Evolutionary conservation across 2,113 vertebrate genomes (phyloP).

Genomic region (Grantiella picta): DNA sequence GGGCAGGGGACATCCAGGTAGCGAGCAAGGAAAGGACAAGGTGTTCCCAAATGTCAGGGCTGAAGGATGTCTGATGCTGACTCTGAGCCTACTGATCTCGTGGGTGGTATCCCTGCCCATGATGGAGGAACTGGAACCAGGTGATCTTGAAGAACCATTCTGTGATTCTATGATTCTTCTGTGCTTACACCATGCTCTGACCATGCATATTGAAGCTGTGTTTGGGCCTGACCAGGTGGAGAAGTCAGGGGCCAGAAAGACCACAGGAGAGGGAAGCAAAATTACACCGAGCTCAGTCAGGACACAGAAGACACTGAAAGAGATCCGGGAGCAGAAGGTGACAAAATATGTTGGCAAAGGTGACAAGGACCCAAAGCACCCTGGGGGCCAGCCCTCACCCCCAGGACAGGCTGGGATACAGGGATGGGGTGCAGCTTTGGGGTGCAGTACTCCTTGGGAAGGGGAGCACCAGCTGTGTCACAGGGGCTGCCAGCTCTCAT

Average conservation of each 20-base stretch:
- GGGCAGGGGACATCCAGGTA: background rate
- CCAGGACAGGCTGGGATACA: background rate
- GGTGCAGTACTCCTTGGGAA: background rate
- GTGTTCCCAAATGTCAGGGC: background rate
- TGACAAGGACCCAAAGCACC: background rate
- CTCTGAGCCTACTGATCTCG: background rate
- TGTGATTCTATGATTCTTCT: background rate
- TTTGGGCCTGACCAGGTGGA: background rate
- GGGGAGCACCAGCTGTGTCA: background rate
- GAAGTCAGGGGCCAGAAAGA: background rate
- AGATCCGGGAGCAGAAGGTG: background rate
- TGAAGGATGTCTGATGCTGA: background rate
- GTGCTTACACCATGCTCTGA: background rate
- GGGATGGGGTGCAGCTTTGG: background rate
- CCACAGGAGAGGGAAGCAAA: background rate
- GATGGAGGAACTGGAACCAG: background rate
- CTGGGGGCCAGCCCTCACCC: fast-evolving
- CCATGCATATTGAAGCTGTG: fast-evolving
- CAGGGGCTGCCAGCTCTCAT: background rate
- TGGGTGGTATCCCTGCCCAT: background rate
- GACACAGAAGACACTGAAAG: background rate
- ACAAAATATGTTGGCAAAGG: background rate
- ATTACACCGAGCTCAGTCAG: fast-evolving
- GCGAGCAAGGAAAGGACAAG: background rate
- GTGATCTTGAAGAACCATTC: background rate